Percentiles rank a stretch among this genome's conserved stretches.
Conservation (phyloP, 2,888 invertebrate species). For the Sclerodermus sp. region DNA sequence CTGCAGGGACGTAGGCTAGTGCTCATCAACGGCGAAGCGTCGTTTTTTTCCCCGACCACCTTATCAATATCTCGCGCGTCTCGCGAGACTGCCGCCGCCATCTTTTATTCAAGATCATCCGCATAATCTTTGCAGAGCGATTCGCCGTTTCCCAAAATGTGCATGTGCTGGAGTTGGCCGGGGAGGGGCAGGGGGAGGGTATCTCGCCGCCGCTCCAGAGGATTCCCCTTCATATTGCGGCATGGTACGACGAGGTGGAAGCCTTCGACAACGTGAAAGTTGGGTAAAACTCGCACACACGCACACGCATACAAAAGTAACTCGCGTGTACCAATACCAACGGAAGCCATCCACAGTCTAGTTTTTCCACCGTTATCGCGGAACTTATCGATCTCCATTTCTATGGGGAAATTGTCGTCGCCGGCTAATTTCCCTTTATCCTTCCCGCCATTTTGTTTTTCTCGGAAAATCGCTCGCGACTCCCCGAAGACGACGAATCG, state of each 20-base stretch:
- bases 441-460: too few relatives aligned
- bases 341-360: too few relatives aligned
- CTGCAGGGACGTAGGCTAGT: slow-evolving; percentile 56
- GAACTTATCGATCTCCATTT: too few relatives aligned
- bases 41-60: slow-evolving; percentile 19
- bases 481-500: too few relatives aligned
- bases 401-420: too few relatives aligned
- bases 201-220: slow-evolving; percentile 24
- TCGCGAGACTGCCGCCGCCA: background rate
- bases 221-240: slow-evolving; percentile 42
- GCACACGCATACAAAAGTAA: too few relatives aligned
- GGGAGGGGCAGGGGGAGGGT: slow-evolving; percentile 31
- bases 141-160: slow-evolving; percentile 59
- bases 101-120: background rate
- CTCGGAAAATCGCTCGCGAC: too few relatives aligned
- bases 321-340: too few relatives aligned
- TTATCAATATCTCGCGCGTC: too few relatives aligned
- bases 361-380: too few relatives aligned
- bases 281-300: too few relatives aligned
- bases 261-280: slow-evolving; percentile 44
- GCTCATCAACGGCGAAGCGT: slow-evolving; percentile 13
- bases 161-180: slow-evolving; percentile 47
- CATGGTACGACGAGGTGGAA: slow-evolving; percentile 56
- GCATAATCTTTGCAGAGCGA: slow-evolving; percentile 34
- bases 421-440: too few relatives aligned